Percentiles rank a stretch among this genome's conserved stretches.
Conservation (phyloP, 2,113 vertebrate genomes). For the Myotis yumanensis region DNA sequence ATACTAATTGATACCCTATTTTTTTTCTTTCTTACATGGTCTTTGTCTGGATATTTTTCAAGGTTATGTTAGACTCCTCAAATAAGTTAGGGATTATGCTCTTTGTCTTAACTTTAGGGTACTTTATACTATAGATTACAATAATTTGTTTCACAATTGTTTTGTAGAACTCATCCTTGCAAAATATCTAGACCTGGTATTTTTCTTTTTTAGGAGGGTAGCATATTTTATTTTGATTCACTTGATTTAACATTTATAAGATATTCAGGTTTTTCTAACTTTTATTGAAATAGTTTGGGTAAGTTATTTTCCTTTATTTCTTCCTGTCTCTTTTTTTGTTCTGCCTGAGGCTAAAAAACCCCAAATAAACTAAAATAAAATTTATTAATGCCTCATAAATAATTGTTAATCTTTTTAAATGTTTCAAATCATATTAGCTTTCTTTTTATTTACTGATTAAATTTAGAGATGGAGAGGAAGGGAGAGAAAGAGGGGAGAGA, state of each 20-base stretch:
- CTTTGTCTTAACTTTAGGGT: neutral
- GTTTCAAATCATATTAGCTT: neutral
- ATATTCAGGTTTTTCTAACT: neutral
- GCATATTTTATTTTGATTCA: constrained; percentile 15
- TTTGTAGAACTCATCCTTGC: neutral
- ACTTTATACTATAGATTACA: neutral
- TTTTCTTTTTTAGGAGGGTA: neutral
- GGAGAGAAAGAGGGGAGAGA: too few species aligned
- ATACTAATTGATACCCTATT: neutral
- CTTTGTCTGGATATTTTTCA: neutral
- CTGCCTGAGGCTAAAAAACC: neutral
- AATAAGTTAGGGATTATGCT: neutral
- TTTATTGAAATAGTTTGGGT: neutral
- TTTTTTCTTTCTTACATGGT: neutral
- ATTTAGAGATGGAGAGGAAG: too few species aligned
- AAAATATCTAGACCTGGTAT: neutral
- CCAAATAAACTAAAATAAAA: neutral
- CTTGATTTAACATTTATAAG: neutral
- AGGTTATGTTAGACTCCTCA: neutral
- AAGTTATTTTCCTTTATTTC: neutral
- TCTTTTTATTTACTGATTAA: neutral
- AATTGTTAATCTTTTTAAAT: neutral
- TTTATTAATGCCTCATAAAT: constrained; percentile 15
- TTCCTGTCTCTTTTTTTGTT: neutral
- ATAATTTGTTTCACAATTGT: neutral